Evolutionary conservation across 2,888 invertebrate genomes (phyloP), one percentile per base, ranked within the genome.

Genomic region (Siphlonurus alternatus): DNA sequence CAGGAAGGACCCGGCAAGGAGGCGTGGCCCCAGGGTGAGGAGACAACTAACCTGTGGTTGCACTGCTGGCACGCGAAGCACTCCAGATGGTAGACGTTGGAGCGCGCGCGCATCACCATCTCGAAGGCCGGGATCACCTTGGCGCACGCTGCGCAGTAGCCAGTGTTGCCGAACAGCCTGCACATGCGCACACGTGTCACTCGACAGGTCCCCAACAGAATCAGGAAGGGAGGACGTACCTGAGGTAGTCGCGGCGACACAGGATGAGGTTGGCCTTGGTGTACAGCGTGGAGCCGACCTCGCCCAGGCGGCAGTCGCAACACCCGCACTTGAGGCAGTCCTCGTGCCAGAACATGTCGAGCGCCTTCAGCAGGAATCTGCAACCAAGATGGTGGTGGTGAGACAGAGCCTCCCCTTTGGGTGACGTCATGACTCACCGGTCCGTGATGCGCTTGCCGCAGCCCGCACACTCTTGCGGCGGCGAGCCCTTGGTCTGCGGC

Each of bases 21-120:
- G n/a, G n/a, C n/a, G n/a, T n/a, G n/a, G n/a, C n/a, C n/a, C n/a
- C n/a, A n/a, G n/a, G n/a, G n/a, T n/a, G n/a, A n/a, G n/a, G 38
- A 15, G 5, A 38, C 15, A 38, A 38, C 38, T 38, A 73, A 96
- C 96, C 96, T 92, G 79, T 97, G 96, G 77, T 93, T 95, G 78
- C 97, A 98, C 77, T 96, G 95, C 74, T 97, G 96, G 75, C 97
- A 97, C 63, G 96, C 96, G 77, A 97, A 97, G 78, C 97, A 97
- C 78, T 97, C 96, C 72, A 97, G 83, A 75, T 98, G 97, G 77
- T 97, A 98, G 67, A 97, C 97, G 74, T 97, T 96, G 76, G 88
- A 91, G 71, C 93, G 86, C 60, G 96, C 96, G 70, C 96, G 83
- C 97, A 98, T 98, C 70, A 97, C 97, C 95, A 97, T 95, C 78